These are phyloP conservation scores for Ctenodactylus gundi DNA, from an alignment of 2,113 vertebrate genomes.

Conservation along the genomic window DNA sequence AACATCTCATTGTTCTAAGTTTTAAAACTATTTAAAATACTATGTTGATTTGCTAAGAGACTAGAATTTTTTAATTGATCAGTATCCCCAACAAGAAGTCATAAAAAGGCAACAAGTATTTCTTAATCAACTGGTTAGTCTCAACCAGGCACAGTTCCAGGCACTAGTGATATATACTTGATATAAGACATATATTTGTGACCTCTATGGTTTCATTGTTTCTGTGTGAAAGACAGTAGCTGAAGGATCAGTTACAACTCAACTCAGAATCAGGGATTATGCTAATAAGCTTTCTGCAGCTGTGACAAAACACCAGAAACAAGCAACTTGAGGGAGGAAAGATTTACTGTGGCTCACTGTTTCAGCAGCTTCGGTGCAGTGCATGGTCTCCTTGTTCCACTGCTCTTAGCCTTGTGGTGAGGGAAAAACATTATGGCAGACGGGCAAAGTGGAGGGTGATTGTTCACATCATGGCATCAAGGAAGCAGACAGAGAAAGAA, in stretches of 20 bases:
- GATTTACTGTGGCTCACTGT: background rate
- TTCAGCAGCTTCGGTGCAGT: background rate
- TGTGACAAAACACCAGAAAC: background rate
- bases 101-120: background rate
- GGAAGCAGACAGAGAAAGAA: background rate
- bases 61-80: background rate
- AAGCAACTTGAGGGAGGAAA: background rate
- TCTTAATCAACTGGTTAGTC: background rate
- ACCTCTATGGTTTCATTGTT: background rate
- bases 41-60: background rate
- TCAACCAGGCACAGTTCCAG: background rate
- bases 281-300: background rate
- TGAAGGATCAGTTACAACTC: background rate
- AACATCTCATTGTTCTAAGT: background rate
- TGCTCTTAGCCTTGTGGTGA: background rate
- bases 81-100: slow-evolving; percentile 6
- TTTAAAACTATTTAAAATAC: background rate
- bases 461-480: background rate
- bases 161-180: background rate
- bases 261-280: background rate
- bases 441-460: too few relatives aligned
- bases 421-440: background rate
- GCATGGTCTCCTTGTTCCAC: too few relatives aligned
- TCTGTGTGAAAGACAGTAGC: background rate
- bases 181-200: background rate